phyloP scores from a whole-genome alignment of 2,797 vertebrate genomes.

The Poeciliopsis infans region DNA sequence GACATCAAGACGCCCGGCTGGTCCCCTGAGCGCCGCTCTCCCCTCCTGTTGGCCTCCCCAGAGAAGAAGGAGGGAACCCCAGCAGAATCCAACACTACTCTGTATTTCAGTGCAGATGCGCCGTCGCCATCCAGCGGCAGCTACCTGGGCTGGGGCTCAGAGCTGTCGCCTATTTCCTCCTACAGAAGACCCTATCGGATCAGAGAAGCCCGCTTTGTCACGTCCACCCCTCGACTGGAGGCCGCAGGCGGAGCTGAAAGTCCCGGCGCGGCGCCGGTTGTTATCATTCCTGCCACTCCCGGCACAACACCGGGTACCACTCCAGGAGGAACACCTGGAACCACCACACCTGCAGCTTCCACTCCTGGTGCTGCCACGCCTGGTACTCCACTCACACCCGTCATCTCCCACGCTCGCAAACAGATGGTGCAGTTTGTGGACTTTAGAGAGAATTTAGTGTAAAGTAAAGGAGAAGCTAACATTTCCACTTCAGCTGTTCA shows the following conservation, averaged over 20 bases:
- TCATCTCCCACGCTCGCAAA: constrained; percentile 73
- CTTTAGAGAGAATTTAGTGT: constrained; percentile 71
- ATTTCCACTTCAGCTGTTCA: constrained; percentile 44
- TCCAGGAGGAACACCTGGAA: constrained; percentile 62
- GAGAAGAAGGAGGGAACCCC: constrained; percentile 59
- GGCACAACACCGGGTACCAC: constrained; percentile 69
- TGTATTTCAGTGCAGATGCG: constrained; percentile 83
- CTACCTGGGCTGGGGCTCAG: constrained; percentile 67
- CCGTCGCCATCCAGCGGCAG: constrained; percentile 60
- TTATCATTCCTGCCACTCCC: constrained; percentile 74
- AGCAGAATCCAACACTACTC: constrained; percentile 72
- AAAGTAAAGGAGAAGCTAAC: constrained; percentile 18
- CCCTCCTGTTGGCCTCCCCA: constrained; percentile 68
- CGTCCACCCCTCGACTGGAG: constrained; percentile 83
- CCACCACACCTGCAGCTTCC: constrained; percentile 31
- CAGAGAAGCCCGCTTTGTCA: constrained; percentile 79
- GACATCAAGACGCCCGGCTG: constrained; percentile 74
- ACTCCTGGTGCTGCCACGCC: constrained; percentile 46
- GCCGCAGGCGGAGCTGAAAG: constrained; percentile 51
- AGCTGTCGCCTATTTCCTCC: constrained; percentile 75
- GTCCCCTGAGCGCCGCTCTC: constrained; percentile 67
- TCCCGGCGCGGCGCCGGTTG: constrained; percentile 52
- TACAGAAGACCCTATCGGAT: constrained; percentile 76
- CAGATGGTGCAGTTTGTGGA: constrained; percentile 76
- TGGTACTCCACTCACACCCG: constrained; percentile 63